These are phyloP conservation scores for Scaptomyza hsui DNA, from an alignment of 1,140 invertebrate species.

Conservation along the genomic window DNA sequence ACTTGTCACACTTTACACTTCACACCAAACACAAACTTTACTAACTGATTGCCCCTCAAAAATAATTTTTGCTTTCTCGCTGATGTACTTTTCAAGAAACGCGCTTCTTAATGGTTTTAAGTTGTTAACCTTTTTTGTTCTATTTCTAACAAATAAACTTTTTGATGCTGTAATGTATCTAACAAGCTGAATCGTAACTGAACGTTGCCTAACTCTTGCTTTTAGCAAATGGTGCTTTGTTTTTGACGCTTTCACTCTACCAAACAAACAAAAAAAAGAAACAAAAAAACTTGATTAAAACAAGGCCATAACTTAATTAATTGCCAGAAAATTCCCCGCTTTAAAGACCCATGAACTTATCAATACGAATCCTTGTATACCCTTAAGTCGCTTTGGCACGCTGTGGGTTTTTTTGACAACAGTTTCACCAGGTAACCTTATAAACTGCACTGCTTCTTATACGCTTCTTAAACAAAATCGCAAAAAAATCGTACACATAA, in stretches of 20 bases:
- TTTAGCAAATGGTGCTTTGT: constrained; percentile 65
- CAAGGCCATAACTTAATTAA: constrained; percentile 14
- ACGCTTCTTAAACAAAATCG: constrained; percentile 59
- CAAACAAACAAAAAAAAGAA: constrained; percentile 17
- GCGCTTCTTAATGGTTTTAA: constrained; percentile 73
- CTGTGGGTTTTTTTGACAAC: constrained; percentile 84
- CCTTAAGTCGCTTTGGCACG: constrained; percentile 86
- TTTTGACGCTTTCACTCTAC: constrained; percentile 63
- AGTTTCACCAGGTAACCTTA: constrained; percentile 84
- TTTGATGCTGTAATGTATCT: constrained; percentile 39
- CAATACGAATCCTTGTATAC: constrained; percentile 58
- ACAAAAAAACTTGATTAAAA: constrained; percentile 1
- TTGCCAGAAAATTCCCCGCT: constrained; percentile 41
- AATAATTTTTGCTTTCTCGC: constrained; percentile 69
- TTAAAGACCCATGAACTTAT: constrained; percentile 51
- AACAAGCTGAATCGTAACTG: constrained; percentile 51
- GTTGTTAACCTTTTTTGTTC: constrained; percentile 59
- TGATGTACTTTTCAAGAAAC: constrained; percentile 68
- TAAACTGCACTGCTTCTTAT: constrained; percentile 82
- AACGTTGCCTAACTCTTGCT: constrained; percentile 60
- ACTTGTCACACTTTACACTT: constrained; percentile 2
- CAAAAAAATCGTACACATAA: constrained; percentile 50
- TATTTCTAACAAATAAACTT: constrained; percentile 47
- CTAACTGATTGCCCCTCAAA: constrained; percentile 65
- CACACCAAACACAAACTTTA: constrained; percentile 17